Evolutionary conservation across 2,113 vertebrate genomes (phyloP), one percentile per base, ranked within the genome.

Genomic region (Ramphastos sulfuratus): DNA sequence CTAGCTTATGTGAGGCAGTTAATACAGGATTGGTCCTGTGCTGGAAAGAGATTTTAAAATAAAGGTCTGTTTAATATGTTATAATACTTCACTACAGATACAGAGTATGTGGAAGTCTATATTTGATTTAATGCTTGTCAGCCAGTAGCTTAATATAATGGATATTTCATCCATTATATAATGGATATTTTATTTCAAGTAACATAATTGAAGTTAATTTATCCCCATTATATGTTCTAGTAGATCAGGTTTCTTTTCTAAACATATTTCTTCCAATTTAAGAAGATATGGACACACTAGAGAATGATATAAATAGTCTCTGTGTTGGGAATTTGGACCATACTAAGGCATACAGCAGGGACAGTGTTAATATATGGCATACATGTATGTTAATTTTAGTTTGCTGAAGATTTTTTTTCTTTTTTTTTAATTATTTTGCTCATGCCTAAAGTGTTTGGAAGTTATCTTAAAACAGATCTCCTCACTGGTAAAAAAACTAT

Each of bases 141-240:
- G 66, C 39, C 87, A 83, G 89, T 95, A 96, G 93, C 92, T 95
- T 96, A 96, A 96, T 97, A 89, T 95, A 94, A 96, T 94, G 91
- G 95, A 92, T 97, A 97, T 94, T 97, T 96, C 93, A 85, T 96
- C 85, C 93, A 90, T 96, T 96, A 96, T 96, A 96, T 95, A 95
- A 97, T 89, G 91, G 90, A 91, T 96, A 94, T 95, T 96, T 97
- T 96, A 97, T 97, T 97, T 97, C 92, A 91, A 96, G 95, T 82
- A 96, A 93, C 19, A 69, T 96, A 94, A 96, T 93, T 96, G 89
- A 92, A 96, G 76, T 82, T 95, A 94, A 94, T 94, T 92, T 96
- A 84, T 89, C 86, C 90, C 91, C 80, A 91, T 95, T 96, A 92
- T 96, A 96, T 94, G 91, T 95, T 92, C 86, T 95, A 85, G 91